Percentiles rank a stretch among this genome's conserved stretches.
phyloP scores from a whole-genome alignment of 2,113 vertebrate species.

The Labeo rohita region DNA sequence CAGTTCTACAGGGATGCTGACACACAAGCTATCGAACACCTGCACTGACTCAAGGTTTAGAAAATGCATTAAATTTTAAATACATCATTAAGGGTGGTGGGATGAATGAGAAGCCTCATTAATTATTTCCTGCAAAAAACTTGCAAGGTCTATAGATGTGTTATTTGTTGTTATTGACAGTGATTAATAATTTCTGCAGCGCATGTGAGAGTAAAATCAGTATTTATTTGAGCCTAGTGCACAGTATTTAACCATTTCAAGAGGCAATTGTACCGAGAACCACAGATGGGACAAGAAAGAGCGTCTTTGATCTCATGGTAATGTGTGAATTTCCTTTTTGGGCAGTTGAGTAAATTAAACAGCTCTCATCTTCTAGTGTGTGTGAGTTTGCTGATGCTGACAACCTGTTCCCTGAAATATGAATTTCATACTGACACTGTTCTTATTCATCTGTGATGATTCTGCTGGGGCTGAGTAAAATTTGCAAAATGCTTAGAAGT shows the following conservation, averaged over 20 bases:
- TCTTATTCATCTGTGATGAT: constrained; percentile 8
- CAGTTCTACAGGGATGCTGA: constrained; percentile 50
- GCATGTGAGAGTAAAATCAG: background rate
- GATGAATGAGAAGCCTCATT: constrained; percentile 32
- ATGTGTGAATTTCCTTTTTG: constrained; percentile 28
- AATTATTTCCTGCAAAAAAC: constrained; percentile 30
- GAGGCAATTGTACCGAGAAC: background rate
- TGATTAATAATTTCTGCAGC: background rate
- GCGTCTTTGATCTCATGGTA: constrained; percentile 38
- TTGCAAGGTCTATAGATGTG: constrained; percentile 15
- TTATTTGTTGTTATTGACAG: constrained; percentile 29
- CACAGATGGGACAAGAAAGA: constrained; percentile 30
- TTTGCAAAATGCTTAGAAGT: background rate
- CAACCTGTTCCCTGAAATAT: constrained; percentile 31
- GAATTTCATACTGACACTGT: constrained; percentile 25
- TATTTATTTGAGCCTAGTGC: background rate
- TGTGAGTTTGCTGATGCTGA: constrained; percentile 9
- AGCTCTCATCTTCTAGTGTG: background rate
- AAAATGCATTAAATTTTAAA: constrained; percentile 50
- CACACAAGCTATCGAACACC: constrained; percentile 50
- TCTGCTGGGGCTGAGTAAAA: constrained; percentile 4
- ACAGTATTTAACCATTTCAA: background rate
- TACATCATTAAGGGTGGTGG: constrained; percentile 41
- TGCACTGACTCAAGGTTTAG: constrained; percentile 34
- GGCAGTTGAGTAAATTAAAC: constrained; percentile 10